phyloP scores from a whole-genome alignment of 2,888 invertebrate genomes.

The Coelopa pilipes region DNA sequence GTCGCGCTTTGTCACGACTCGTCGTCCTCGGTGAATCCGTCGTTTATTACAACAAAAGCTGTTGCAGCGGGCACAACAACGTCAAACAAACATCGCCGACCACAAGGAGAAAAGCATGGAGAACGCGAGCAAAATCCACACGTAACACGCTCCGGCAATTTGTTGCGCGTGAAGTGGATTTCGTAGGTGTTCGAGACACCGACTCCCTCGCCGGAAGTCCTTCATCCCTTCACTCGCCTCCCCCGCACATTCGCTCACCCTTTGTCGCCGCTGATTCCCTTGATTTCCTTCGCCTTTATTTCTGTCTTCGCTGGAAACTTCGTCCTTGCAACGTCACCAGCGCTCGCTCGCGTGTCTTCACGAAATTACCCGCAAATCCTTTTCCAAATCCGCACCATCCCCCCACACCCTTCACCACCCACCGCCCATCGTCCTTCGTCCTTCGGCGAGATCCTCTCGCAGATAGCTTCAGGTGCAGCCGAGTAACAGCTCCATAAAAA shows the following conservation, averaged over 20 bases:
- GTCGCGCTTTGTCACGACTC: not conserved
- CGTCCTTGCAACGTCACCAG: not conserved
- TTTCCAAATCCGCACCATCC: constrained; percentile 27
- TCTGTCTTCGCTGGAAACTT: not conserved
- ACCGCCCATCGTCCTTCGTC: not conserved
- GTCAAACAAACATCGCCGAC: no score
- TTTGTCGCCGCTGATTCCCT: no score
- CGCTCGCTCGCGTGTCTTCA: constrained; percentile 26
- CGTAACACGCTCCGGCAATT: constrained; percentile 34
- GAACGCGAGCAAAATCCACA: constrained; percentile 16
- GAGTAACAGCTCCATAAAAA: constrained; percentile 16
- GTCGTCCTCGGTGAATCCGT: constrained; percentile 6
- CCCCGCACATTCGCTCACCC: no score
- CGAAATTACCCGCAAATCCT: constrained; percentile 34
- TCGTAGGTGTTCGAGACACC: constrained; percentile 24
- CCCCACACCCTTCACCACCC: not conserved
- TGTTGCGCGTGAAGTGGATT: constrained; percentile 31
- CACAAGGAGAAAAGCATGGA: no score
- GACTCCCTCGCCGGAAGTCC: constrained; percentile 24
- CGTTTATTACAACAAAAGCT: constrained; percentile 23
- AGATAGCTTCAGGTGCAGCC: constrained; percentile 1
- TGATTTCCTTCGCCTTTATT: no score
- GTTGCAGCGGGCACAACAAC: not conserved
- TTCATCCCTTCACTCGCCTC: constrained; percentile 1
- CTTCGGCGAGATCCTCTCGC: not conserved